Percentiles rank a stretch among this genome's conserved stretches.
Conservation (phyloP, 2,888 invertebrate species). For the Nomada fabriciana region DNA sequence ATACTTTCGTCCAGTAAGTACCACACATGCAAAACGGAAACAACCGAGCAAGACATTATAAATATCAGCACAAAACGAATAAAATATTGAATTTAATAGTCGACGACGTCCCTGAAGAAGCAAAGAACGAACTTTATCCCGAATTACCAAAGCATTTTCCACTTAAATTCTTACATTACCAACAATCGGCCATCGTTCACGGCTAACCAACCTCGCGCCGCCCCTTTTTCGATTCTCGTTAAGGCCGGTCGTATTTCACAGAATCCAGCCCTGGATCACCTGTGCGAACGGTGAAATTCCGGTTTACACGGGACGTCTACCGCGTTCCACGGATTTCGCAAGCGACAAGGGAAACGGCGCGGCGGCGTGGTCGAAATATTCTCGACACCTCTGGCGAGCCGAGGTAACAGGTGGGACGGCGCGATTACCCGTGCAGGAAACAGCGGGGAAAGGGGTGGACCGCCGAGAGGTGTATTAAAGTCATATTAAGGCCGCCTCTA, state of each 20-base stretch:
- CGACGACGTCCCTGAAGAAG: too few relatives aligned
- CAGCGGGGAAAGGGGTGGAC: neutral
- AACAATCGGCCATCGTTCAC: neutral
- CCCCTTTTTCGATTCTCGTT: conserved; percentile 1
- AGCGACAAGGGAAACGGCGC: conserved; percentile 21
- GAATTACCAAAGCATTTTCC: too few relatives aligned
- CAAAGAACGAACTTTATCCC: too few relatives aligned
- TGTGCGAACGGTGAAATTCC: conserved; percentile 62
- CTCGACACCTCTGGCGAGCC: conserved; percentile 12
- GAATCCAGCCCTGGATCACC: conserved; percentile 56
- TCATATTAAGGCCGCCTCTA: conserved; percentile 73
- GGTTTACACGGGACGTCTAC: conserved; percentile 53
- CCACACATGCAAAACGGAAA: too few relatives aligned
- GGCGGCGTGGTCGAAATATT: conserved; percentile 49
- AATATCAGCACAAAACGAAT: too few relatives aligned
- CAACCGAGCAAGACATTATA: too few relatives aligned
- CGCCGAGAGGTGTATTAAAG: conserved; percentile 71
- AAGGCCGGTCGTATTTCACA: conserved; percentile 41
- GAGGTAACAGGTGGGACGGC: conserved; percentile 12
- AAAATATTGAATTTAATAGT: too few relatives aligned
- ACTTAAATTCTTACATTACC: too few relatives aligned
- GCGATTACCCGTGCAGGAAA: conserved; percentile 3
- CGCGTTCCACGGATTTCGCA: conserved; percentile 62
- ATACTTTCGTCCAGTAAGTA: too few relatives aligned
- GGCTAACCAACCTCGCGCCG: neutral